Base-by-base conservation (phyloP, 2,888 invertebrate species). In the Drosophila atripex region DNA sequence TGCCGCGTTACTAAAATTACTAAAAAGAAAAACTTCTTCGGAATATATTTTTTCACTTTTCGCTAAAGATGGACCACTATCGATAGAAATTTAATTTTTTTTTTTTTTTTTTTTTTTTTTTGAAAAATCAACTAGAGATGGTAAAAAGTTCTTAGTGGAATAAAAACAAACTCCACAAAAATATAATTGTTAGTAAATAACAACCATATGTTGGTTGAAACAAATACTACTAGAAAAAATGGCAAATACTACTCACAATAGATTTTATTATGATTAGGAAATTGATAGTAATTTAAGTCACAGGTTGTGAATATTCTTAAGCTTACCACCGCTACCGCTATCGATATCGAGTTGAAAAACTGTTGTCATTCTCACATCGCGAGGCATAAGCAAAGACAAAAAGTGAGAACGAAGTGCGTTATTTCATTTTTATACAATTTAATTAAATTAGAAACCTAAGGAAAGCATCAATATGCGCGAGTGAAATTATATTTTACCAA, bases 391-490 rank as follows among this genome's bases (percentile, higher is more conserved):
- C 61, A 61, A 61, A 61, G 61, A 47, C 49, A 60, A 69, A 45
- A 46, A 45, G 52, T 53, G 66, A 66, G 70, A 80, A 80, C 84
- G 74, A 80, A 86, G 87, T 80, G 80, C 80, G 80, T 86, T 80
- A 86, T 80, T 80, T 86, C 64, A 86, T 84, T 80, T 80, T 80
- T 80, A 84, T 80, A 86, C 82, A 49, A 64, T 71, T 68, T 76
- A 80, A 80, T 76, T 84, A 76, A 80, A 78, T 74, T 80, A 80
- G 73, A 80, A 70, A 86, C 58, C 46, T 86, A 80, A 84, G 87
- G 63, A 80, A 80, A 60, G 60, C 60, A 63, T 70, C 55, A 76
- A 84, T 53, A 80, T 77, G 71, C 49, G 83, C 71, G 76, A 66
- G 77, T 82, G 73, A 80, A 85, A 69, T 78, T 71, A 46, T 64